Evolutionary conservation across 2,888 invertebrate genomes (phyloP).

Genomic region (Bellardia pandia): DNA sequence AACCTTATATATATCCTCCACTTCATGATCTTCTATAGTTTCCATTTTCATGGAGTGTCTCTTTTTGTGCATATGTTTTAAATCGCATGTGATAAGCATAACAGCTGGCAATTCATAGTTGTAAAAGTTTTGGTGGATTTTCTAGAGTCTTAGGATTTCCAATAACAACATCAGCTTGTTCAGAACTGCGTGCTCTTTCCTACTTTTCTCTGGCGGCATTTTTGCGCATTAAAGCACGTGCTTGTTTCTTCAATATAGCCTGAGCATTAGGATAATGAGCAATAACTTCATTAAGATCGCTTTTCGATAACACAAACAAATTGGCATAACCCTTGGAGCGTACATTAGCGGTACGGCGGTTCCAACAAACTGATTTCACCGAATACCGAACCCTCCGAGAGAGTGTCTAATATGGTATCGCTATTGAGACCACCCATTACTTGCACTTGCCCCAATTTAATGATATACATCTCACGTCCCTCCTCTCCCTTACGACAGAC

Average conservation of each 20-base stretch:
- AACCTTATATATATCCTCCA: constrained; percentile 67
- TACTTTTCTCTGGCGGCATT: constrained; percentile 86
- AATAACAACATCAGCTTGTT: constrained; percentile 86
- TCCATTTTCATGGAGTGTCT: constrained; percentile 79
- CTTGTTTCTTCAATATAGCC: constrained; percentile 92
- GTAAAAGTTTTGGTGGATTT: constrained; percentile 86
- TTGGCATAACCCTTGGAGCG: constrained; percentile 96
- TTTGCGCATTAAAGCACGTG: constrained; percentile 89
- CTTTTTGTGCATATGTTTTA: constrained; percentile 82
- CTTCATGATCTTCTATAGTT: constrained; percentile 78
- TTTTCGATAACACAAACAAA: constrained; percentile 95
- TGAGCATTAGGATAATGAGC: constrained; percentile 96
- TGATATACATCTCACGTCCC: constrained; percentile 80
- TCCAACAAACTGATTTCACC: constrained; percentile 97
- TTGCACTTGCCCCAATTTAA: constrained; percentile 93
- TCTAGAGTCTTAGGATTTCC: constrained; percentile 86
- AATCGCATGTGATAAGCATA: constrained; percentile 86
- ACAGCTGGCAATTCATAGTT: constrained; percentile 86
- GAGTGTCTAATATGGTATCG: constrained; percentile 92
- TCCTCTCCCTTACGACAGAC: constrained; percentile 90
- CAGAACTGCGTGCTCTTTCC: constrained; percentile 81
- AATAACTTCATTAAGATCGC: constrained; percentile 94
- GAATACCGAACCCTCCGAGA: constrained; percentile 96
- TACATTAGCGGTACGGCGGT: constrained; percentile 95
- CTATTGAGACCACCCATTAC: constrained; percentile 92